Base-by-base conservation (phyloP, 2,797 vertebrate species). In the Oreochromis grahami region DNA sequence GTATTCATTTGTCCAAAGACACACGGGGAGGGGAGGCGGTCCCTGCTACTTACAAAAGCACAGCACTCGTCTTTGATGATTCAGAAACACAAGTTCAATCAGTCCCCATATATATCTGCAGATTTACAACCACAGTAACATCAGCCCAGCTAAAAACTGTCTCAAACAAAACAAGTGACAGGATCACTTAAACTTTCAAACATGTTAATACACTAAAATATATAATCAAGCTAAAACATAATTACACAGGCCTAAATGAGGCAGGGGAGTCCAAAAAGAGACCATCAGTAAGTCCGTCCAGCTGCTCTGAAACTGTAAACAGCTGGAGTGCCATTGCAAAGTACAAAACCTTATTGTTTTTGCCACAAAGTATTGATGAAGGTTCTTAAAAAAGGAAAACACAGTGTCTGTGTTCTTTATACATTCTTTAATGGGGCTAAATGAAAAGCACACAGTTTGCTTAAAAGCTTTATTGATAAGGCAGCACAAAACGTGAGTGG, bases 381-480 rank as follows among this genome's bases (percentile, higher is more conserved):
- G 34, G 5, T 70, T 45, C 65, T 29, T 48, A 48, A 48, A 19
- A 19, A 29, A 1, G 7, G 7, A 50, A 32, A 74, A 12, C 13
- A 3, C 21, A 0, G 21, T 15, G 1, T 45, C 45, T 24, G 14
- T 1, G 41, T 17, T 24, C 15, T 5, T 45, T 26, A 70, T 70
- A 10, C 4, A 1, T 45, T 7, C 6, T 70, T 17, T 70, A 45
- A 70, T 70, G 21, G 41, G 8, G 65, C 21, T 70, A 17, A 45
- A 70, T 29, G 41, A 72, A 45, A 15, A 3, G 65, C 24, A 45
- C 38, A 52, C 11, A 14, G 34, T 78, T 88, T 79, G 34, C 82
- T 90, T 70, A 85, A 87, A 80, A 88, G 86, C 81, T 95, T 95
- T 95, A 94, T 93, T 95, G 77, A 89, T 95, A 96, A 96, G 95